These are phyloP conservation scores for Babyrousa celebensis DNA, from an alignment of 2,797 vertebrate species.

Conservation along the genomic window DNA sequence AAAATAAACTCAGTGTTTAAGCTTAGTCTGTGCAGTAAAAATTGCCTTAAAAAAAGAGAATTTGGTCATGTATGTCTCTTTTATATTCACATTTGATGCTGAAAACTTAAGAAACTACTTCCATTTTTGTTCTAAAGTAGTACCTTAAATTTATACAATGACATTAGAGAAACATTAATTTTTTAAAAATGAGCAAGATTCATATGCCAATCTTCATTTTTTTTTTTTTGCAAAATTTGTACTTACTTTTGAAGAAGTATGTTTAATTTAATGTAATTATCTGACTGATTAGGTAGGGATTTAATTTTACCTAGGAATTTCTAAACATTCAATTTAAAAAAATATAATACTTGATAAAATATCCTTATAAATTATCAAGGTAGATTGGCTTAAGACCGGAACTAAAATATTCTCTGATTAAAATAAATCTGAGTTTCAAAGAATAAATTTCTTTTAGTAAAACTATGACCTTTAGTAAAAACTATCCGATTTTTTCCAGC, in stretches of 20 bases:
- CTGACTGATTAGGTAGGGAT: neutral
- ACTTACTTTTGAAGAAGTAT: constrained; percentile 37
- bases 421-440: constrained; percentile 32
- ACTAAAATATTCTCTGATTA: constrained; percentile 34
- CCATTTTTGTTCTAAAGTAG: constrained; percentile 33
- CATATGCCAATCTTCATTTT: neutral
- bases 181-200: constrained; percentile 54
- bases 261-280: constrained; percentile 43
- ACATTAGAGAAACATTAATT: constrained; percentile 17
- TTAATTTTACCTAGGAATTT: constrained; percentile 48
- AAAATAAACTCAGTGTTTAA: constrained; percentile 66
- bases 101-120: constrained; percentile 47
- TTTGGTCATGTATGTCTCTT: constrained; percentile 35
- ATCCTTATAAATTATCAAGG: constrained; percentile 27
- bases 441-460: constrained; percentile 20
- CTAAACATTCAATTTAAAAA: constrained; percentile 31
- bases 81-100: neutral
- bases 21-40: constrained; percentile 65
- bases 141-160: constrained; percentile 48
- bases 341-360: constrained; percentile 58
- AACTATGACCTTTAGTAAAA: neutral
- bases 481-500: neutral
- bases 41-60: constrained; percentile 45
- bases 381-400: neutral
- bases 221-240: neutral